Base-by-base conservation (phyloP, 2,113 vertebrate species). In the Oreochromis tanganicae region DNA sequence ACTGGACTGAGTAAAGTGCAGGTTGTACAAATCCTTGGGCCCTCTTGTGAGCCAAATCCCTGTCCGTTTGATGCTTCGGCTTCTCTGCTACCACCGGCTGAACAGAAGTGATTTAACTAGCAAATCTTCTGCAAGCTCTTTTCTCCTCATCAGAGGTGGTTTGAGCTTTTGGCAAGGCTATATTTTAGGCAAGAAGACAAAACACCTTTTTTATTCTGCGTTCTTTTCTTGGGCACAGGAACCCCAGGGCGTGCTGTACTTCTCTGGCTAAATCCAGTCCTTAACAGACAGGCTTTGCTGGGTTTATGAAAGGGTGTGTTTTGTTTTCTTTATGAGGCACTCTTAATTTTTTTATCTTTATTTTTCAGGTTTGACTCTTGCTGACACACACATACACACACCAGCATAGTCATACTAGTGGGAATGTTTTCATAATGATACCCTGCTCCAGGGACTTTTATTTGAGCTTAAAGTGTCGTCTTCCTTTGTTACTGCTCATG, bases 1-100 rank as follows among this genome's bases (percentile, higher is more conserved):
- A 83, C 29, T 0, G 21, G 56, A 41, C 38, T 81, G 48, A 83
- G 68, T 81, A 55, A 84, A 84, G 83, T 38, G 36, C 54, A 82
- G 87, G 61, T 85, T 91, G 80, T 80, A 81, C 85, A 92, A 89
- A 87, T 87, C 80, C 66, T 9, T n/a, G 12, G 34, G 21, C 84
- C 86, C 84, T 63, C 59, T 83, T 80, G 17, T 48, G 7, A 89
- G 43, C 54, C 41, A 91, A 91, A 91, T 88, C 89, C 80, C 21
- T 61, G 38, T 80, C 56, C 85, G 38, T 91, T 61, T 84, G 75
- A 86, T 21, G 43, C 86, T 83, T 86, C 66, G 11, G 50, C 80
- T n/a, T 85, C 85, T 83, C 32, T 21, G 34, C 73, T 46, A 21
- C 75, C 32, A 19, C 61, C 17, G 59, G 41, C 81, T 84, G 61